These are phyloP conservation scores for Pelochelys cantorii DNA, from an alignment of 2,797 vertebrate species.

Conservation along the genomic window DNA sequence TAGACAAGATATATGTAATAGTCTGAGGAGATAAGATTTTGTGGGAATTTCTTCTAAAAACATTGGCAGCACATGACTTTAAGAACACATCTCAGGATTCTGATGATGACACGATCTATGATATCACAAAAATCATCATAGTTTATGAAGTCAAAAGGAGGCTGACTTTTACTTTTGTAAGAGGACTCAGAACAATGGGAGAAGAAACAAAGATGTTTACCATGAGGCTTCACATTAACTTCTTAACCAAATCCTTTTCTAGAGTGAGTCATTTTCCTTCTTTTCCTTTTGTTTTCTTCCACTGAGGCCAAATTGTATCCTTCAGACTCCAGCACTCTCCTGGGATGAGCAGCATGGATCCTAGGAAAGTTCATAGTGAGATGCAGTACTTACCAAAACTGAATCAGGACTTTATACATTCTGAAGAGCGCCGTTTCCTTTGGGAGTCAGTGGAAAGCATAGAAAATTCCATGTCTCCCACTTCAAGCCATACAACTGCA, in stretches of 20 bases:
- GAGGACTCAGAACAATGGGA: background rate
- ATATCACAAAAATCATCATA: constrained; percentile 11
- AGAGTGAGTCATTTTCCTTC: background rate
- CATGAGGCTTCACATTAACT: background rate
- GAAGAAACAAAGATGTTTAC: constrained; percentile 1
- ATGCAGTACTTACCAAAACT: background rate
- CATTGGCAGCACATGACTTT: background rate
- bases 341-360: background rate
- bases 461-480: background rate
- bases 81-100: constrained; percentile 10
- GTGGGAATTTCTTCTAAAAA: background rate
- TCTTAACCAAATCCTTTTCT: constrained; percentile 6
- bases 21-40: background rate
- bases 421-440: background rate
- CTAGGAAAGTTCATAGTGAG: background rate
- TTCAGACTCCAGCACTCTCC: background rate
- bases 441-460: background rate
- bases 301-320: background rate
- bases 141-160: background rate
- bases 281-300: background rate
- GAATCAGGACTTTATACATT: background rate
- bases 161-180: background rate
- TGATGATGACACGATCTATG: background rate
- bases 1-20: background rate
- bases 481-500: background rate